These are phyloP conservation scores for Procavia capensis DNA, from an alignment of 2,113 vertebrate genomes.

Conservation along the genomic window DNA sequence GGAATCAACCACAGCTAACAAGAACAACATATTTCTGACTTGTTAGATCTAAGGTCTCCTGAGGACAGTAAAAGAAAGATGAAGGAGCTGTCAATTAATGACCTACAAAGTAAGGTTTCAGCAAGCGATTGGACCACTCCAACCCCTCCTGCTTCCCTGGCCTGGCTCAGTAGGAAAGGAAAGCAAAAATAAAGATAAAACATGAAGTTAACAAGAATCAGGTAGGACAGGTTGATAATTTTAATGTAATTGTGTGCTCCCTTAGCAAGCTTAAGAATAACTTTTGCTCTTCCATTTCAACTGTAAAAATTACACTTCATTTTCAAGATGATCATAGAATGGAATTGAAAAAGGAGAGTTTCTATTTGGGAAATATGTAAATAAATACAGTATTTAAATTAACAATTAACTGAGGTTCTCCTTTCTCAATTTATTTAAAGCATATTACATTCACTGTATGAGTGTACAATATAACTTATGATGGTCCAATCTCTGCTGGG, in stretches of 20 bases:
- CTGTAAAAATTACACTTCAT: slow-evolving; percentile 10
- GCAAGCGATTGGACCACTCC: not conserved
- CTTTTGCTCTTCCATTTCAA: not conserved
- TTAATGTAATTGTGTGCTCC: not conserved
- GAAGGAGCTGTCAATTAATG: not conserved
- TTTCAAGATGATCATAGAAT: not conserved
- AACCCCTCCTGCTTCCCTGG: not conserved
- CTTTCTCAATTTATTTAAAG: not conserved
- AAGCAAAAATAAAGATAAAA: slow-evolving; percentile 4
- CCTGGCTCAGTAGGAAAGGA: not conserved
- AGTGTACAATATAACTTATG: not conserved
- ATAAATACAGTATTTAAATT: not conserved
- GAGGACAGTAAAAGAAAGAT: not conserved
- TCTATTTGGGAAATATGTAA: not conserved
- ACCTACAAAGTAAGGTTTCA: not conserved
- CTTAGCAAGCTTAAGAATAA: not conserved
- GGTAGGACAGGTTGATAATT: not conserved
- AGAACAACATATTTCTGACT: not conserved
- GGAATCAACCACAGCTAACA: not conserved
- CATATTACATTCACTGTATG: not conserved
- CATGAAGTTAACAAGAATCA: not conserved
- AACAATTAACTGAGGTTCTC: not conserved
- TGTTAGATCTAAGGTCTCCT: not conserved
- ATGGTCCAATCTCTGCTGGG: not conserved
- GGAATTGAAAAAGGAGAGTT: not conserved